Conservation (phyloP, 1,140 invertebrate species). For the Acromyrmex charruanus region DNA sequence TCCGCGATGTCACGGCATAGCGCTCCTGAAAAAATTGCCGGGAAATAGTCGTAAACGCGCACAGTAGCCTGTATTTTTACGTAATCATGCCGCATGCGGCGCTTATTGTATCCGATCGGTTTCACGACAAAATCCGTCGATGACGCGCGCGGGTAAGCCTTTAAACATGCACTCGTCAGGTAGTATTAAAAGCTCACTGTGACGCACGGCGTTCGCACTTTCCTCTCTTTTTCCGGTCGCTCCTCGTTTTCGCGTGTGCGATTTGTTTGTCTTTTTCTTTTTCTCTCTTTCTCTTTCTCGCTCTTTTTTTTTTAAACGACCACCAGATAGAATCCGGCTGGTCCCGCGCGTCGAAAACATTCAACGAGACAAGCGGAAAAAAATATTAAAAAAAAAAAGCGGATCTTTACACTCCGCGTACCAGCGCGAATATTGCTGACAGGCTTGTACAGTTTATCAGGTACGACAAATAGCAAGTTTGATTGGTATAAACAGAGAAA, state of each 20-base stretch:
- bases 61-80: conserved; percentile 61
- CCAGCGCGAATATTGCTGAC: conserved; percentile 60
- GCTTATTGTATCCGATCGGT: conserved; percentile 67
- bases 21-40: conserved; percentile 24
- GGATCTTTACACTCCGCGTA: conserved; percentile 58
- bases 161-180: conserved; percentile 54
- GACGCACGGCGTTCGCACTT: conserved; percentile 61
- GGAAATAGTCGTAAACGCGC: conserved; percentile 41
- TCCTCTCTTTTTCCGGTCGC: conserved; percentile 60
- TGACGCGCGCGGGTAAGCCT: conserved; percentile 63
- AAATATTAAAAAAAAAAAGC: conserved; percentile 47
- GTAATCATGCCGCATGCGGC: conserved; percentile 69
- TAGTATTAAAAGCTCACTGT: conserved; percentile 62
- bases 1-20: conserved; percentile 8
- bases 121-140: conserved; percentile 59
- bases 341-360: conserved; percentile 61
- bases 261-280: conserved; percentile 50
- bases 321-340: conserved; percentile 62
- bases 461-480: conserved; percentile 60
- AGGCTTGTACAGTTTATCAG: conserved; percentile 63
- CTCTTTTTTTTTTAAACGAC: conserved; percentile 42
- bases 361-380: conserved; percentile 57
- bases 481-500: conserved; percentile 60
- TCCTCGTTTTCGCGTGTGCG: conserved; percentile 36
- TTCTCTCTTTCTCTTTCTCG: not conserved